A percentile compares a stretch with the other conserved stretches of the same genome.
Evolutionary conservation across 2,888 invertebrate genomes (phyloP).

Genomic region (Beris chalybata): DNA sequence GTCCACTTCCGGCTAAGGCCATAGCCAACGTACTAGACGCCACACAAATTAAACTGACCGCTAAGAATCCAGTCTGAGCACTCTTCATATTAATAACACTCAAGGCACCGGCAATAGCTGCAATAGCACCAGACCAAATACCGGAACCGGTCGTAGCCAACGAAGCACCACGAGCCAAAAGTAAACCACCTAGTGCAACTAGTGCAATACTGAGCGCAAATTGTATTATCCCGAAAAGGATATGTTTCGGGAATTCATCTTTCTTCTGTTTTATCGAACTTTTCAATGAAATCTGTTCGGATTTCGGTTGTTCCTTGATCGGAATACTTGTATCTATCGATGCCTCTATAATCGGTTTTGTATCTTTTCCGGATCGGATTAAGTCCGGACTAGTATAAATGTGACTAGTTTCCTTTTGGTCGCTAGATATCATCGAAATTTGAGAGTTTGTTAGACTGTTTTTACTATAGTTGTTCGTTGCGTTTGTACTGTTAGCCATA

Average conservation of each 20-base stretch:
- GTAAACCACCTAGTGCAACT: conserved; percentile 52
- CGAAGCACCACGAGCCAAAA: conserved; percentile 52
- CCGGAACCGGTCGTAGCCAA: conserved; percentile 53
- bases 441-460: conserved; percentile 53
- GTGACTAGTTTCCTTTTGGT: conserved; percentile 45
- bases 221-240: conserved; percentile 52
- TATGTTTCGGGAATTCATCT: conserved; percentile 47
- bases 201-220: conserved; percentile 51
- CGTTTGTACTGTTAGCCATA: conserved; percentile 49
- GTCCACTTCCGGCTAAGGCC: conserved; percentile 54
- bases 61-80: conserved; percentile 54
- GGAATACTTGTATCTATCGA: conserved; percentile 8
- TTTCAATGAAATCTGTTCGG: conserved; percentile 39
- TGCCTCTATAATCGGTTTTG: not conserved
- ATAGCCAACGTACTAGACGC: conserved; percentile 55
- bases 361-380: conserved; percentile 20
- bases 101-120: conserved; percentile 53
- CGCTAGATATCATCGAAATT: conserved; percentile 48
- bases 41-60: conserved; percentile 54
- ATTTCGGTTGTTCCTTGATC: conserved; percentile 44
- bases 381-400: conserved; percentile 56
- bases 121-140: conserved; percentile 54
- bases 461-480: conserved; percentile 46
- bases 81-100: conserved; percentile 55
- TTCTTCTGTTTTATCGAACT: conserved; percentile 42